A percentile compares a stretch with the other conserved stretches of the same genome.
phyloP scores from a whole-genome alignment of 2,797 vertebrate species.

The Onychomys leucogaster region DNA sequence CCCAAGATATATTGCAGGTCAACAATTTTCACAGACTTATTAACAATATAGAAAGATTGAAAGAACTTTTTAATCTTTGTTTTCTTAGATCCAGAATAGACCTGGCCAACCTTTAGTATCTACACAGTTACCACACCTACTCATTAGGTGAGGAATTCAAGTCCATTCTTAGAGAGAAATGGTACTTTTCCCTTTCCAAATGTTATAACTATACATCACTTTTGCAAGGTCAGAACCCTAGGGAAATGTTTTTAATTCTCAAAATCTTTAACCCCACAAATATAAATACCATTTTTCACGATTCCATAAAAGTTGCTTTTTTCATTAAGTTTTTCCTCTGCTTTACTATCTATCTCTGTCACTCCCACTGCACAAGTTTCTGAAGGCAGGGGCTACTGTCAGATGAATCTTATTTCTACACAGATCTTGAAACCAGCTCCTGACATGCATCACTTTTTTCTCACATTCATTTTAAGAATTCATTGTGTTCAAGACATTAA shows the following conservation, averaged over 20 bases:
- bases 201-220: not conserved
- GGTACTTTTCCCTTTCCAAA: slow-evolving; percentile 36
- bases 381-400: not conserved
- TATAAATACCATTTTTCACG: not conserved
- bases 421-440: not conserved
- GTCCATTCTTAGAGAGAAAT: slow-evolving; percentile 32
- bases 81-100: slow-evolving; percentile 48
- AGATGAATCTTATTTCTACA: not conserved
- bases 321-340: not conserved
- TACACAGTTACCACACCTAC: not conserved
- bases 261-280: slow-evolving; percentile 4
- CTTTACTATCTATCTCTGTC: not conserved
- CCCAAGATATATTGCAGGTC: not conserved
- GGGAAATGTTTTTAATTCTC: not conserved
- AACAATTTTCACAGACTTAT: slow-evolving; percentile 1
- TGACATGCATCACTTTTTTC: not conserved
- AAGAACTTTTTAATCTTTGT: not conserved
- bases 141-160: slow-evolving; percentile 6
- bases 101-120: not conserved
- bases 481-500: not conserved
- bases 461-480: not conserved
- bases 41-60: not conserved
- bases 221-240: not conserved
- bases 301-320: not conserved
- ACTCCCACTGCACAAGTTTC: not conserved